A percentile compares a stretch with the other conserved stretches of the same genome.
phyloP scores from a whole-genome alignment of 2,888 invertebrate genomes.

The Halictus quadricinctus region DNA sequence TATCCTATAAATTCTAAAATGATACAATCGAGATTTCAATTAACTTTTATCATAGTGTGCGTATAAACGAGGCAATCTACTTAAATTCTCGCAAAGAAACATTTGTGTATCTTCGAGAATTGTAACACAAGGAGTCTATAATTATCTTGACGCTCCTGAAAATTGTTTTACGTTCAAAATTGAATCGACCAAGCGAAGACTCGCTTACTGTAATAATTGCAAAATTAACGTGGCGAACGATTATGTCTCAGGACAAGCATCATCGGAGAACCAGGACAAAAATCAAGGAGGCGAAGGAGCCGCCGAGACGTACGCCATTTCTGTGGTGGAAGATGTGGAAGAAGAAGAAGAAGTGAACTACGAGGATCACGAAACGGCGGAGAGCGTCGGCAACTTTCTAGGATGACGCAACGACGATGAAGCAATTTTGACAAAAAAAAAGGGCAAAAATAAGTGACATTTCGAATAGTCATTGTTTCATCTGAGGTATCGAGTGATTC shows the following conservation, averaged over 20 bases:
- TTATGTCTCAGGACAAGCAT: slow-evolving; percentile 64
- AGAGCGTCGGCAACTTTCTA: slow-evolving; percentile 41
- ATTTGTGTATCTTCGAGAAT: no score
- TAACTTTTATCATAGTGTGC: background rate
- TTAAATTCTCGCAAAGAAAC: no score
- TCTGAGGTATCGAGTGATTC: background rate
- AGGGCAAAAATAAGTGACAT: background rate
- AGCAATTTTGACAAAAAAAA: slow-evolving; percentile 8
- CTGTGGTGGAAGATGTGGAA: slow-evolving; percentile 44
- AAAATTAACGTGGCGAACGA: background rate
- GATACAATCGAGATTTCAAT: background rate
- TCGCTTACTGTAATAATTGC: no score
- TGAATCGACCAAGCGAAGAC: background rate
- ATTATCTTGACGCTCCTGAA: background rate
- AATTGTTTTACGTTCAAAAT: background rate
- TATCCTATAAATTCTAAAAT: background rate
- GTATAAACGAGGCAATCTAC: no score
- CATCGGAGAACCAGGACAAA: slow-evolving; percentile 64
- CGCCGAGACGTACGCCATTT: slow-evolving; percentile 45
- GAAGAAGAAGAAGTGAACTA: slow-evolving; percentile 35
- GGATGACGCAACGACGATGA: slow-evolving; percentile 27
- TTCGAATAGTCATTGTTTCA: background rate
- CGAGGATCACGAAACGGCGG: slow-evolving; percentile 61
- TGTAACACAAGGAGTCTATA: no score
- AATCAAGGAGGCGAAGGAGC: slow-evolving; percentile 64